Percentiles rank a stretch among this genome's conserved stretches.
Conservation (phyloP, 2,113 vertebrate species). For the Ranitomeya imitator region DNA sequence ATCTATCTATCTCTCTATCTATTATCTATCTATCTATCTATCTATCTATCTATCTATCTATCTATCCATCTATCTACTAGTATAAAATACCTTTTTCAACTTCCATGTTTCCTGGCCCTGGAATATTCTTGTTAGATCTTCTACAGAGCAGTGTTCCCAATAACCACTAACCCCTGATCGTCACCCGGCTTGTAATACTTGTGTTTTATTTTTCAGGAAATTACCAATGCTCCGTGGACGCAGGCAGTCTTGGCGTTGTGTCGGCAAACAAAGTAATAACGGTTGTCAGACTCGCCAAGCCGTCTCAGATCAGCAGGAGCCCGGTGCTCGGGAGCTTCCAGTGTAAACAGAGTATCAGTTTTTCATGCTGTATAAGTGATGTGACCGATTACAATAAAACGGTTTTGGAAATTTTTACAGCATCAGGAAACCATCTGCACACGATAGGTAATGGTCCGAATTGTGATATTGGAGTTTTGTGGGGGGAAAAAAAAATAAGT, state of each 20-base stretch:
- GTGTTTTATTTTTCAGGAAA: slow-evolving; percentile 10
- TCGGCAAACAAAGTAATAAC: neutral
- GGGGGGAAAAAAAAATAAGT: too few species aligned
- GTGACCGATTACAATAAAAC: neutral
- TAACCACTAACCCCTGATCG: too few species aligned
- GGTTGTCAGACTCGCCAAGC: neutral
- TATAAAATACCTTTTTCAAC: too few species aligned
- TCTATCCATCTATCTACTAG: too few species aligned
- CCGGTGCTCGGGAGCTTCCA: neutral
- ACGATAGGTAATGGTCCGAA: neutral
- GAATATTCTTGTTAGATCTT: neutral
- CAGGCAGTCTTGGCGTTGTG: neutral
- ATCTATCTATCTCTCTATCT: too few species aligned
- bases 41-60: too few species aligned
- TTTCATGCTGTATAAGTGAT: slow-evolving; percentile 10
- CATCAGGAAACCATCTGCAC: neutral
- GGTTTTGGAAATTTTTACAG: neutral
- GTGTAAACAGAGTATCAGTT: fast-evolving
- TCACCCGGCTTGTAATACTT: neutral
- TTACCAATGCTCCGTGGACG: neutral
- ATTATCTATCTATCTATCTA: too few species aligned
- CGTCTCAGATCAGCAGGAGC: neutral
- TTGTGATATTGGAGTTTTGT: too few species aligned
- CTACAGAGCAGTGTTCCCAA: neutral
- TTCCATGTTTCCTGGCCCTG: too few species aligned